These are phyloP conservation scores for Bos javanicus DNA, from an alignment of 2,113 vertebrate species.

Conservation along the genomic window DNA sequence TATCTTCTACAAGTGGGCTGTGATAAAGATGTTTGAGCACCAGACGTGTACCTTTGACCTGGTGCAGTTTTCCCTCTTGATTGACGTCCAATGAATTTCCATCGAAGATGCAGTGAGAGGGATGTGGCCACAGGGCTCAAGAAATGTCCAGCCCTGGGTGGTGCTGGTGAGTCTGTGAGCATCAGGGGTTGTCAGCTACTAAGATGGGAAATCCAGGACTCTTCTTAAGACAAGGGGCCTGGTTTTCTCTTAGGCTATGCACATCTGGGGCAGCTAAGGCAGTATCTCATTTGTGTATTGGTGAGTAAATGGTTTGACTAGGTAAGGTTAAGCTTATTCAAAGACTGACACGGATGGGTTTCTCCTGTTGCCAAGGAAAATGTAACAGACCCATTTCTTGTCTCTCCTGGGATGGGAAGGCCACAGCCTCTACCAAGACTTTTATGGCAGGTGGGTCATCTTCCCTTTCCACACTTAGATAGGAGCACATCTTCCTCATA, in stretches of 20 bases:
- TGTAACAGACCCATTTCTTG: conserved; percentile 49
- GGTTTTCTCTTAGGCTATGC: background rate
- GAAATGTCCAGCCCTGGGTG: background rate
- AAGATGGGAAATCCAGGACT: background rate
- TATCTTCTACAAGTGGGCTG: background rate
- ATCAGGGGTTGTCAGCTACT: background rate
- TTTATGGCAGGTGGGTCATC: background rate
- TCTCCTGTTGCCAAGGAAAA: background rate
- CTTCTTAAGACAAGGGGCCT: background rate
- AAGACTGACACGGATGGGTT: background rate
- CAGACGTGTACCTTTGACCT: background rate
- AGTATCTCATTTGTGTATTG: conserved; percentile 46
- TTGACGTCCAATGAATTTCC: background rate
- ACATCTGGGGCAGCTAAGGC: background rate
- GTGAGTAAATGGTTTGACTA: conserved; percentile 46
- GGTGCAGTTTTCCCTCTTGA: background rate
- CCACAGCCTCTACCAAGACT: background rate
- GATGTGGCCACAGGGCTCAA: background rate
- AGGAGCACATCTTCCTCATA: background rate
- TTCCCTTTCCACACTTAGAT: background rate
- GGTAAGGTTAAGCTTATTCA: conserved; percentile 37
- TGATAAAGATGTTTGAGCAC: background rate
- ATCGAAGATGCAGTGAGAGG: background rate
- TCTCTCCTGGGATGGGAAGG: background rate
- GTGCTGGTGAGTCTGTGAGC: accelerated